Evolutionary conservation across 2,888 invertebrate genomes (phyloP), one percentile per base, ranked within the genome.

Genomic region (Cephonodes hylas): DNA sequence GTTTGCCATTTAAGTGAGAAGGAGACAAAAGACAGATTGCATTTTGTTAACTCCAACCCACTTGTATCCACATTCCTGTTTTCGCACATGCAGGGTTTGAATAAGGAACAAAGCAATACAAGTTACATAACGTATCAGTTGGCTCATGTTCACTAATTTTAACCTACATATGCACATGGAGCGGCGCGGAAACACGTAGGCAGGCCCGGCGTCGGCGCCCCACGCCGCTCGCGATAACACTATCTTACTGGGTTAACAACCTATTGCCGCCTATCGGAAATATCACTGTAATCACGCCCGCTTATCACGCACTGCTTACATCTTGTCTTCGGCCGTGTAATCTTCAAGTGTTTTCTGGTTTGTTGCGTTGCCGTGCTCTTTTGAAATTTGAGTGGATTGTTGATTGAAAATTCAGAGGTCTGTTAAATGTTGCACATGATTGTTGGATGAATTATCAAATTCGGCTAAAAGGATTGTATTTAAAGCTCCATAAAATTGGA

Each of bases 171-270:
- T 42, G 44, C 18, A n/a, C 23, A 25, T 27, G 48, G 18, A 25
- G 46, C 10, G 22, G 44, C 48, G 53, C 60, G 91, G 91, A 91
- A 91, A 89, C 86, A 90, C 88, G 90, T 91, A 90, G 91, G 91
- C 78, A 88, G 90, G 77, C 76, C n/a, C 38, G 38, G 83, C 78
- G 88, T 77, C 83, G 83, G 79, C 79, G 75, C 63, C 34, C 61
- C 88, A 87, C 82, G 82, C 79, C 78, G 74, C 79, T 73, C 63
- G 58, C 80, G 89, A 90, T 91, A 89, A 73, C 78, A 65, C 72
- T 91, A 91, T 91, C 91, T 91, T 81, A 84, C 68, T 91, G 72
- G 91, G 91, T 91, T 87, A 91, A 90, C 83, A 89, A 91, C 91
- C 91, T 89, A 88, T 84, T 81, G 81, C 76, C 79, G 79, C 70